Evolutionary conservation across 2,888 invertebrate genomes (phyloP), one percentile per base, ranked within the genome.

Genomic region (Lamellibrachia satsuma): DNA sequence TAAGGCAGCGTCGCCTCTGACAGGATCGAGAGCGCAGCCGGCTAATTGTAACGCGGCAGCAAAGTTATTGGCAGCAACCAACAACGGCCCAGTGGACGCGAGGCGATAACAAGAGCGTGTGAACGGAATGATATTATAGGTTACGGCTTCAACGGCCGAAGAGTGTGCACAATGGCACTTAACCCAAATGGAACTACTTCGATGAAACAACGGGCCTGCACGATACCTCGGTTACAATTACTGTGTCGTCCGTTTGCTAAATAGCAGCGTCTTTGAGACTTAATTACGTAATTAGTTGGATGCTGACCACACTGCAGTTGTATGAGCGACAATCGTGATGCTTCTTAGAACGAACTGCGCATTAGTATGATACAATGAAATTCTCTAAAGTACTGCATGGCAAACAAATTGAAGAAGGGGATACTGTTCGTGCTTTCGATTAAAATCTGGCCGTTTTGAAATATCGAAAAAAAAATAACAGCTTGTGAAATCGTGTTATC

Each of bases 1-100:
- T 75, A 75, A 75, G 75, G 75, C 75, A 75, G 75, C 75, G 75
- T 75, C 75, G 75, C 11, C 75, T 75, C 75, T 75, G 75, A 75
- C 75, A 75, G 75, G 75, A 22, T 75, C 22, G 75, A 75, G 75
- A 75, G 75, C 75, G 4, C 75, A 22, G 75, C 15, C 75, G 75
- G 75, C 75, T 75, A 75, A 75, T 75, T 75, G 75, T 75, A 75
- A 75, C 75, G n/a, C 75, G 11, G 15, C 75, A n/a, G 4, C 75
- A 0, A 75, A 75, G 75, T 75, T 75, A 75, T 75, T 75, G 75
- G 75, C 75, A 75, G 75, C 75, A n/a, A 22, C 22, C 75, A 75
- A 75, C 75, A 75, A 75, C 75, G 75, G 75, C 22, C 75, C n/a
- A n/a, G n/a, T n/a, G 75, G 75, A 75, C 75, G 15, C 75, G 75